Evolutionary conservation across 2,113 vertebrate species (phyloP).

Genomic region (Okapia johnstoni): DNA sequence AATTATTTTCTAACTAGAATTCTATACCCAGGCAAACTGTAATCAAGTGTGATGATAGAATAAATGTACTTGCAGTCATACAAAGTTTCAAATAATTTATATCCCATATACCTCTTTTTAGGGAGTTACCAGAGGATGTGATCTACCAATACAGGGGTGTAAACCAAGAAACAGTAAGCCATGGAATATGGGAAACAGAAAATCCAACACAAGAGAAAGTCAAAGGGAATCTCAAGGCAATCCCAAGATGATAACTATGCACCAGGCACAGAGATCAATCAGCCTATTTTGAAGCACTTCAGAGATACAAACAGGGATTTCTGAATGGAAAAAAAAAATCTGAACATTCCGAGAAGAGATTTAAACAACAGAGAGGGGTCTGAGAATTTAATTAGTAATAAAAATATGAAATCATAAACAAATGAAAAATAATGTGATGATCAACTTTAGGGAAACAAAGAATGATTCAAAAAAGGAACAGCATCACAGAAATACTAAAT

Average conservation of each 20-base stretch:
- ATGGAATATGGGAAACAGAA: neutral
- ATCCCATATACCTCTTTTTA: neutral
- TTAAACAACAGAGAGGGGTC: neutral
- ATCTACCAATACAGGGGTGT: neutral
- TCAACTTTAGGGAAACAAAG: conserved; percentile 21
- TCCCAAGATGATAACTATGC: neutral
- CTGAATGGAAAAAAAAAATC: neutral
- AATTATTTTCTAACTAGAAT: conserved; percentile 13
- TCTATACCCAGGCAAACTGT: conserved; percentile 14
- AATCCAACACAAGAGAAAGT: neutral
- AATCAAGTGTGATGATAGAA: neutral
- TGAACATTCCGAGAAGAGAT: neutral
- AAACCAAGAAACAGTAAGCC: neutral
- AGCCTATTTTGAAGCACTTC: neutral
- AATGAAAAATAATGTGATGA: neutral
- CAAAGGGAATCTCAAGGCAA: neutral
- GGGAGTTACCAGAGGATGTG: neutral
- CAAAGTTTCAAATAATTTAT: neutral
- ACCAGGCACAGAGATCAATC: neutral
- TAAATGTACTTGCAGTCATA: neutral
- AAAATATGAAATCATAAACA: neutral
- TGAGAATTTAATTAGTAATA: neutral
- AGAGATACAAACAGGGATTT: neutral
- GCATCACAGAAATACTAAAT: neutral
- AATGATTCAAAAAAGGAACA: neutral